Percentiles rank a stretch among this genome's conserved stretches.
Conservation (phyloP, 2,113 vertebrate species). For the Boleophthalmus pectinirostris region DNA sequence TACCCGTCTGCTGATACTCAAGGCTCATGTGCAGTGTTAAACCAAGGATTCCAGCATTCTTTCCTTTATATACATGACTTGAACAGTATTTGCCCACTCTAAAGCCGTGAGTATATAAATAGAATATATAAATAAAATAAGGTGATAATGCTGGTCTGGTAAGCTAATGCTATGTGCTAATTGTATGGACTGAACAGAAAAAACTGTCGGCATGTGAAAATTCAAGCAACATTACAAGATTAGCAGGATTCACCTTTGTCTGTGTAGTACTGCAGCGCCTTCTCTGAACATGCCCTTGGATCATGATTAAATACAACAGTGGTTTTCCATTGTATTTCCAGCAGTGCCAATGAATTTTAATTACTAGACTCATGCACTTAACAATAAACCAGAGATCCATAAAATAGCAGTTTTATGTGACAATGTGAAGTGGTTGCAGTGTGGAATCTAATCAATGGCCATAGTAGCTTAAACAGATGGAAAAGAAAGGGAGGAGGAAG, state of each 20-base stretch:
- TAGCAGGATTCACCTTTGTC: constrained; percentile 43
- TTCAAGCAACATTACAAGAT: neutral
- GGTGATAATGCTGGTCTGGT: neutral
- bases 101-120: neutral
- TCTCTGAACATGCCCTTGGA: constrained; percentile 50
- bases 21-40: neutral
- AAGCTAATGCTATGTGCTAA: neutral
- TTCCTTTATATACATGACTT: neutral
- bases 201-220: neutral
- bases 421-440: neutral
- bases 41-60: neutral
- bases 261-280: constrained; percentile 19
- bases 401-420: constrained; percentile 4
- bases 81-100: neutral
- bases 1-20: neutral
- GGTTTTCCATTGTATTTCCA: neutral
- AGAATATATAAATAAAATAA: neutral
- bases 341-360: too few relatives aligned
- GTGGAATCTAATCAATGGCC: neutral
- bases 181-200: neutral
- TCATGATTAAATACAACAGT: constrained; percentile 1
- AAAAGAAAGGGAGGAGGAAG: neutral
- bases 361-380: neutral
- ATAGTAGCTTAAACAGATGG: constrained; percentile 1
- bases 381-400: constrained; percentile 9